Percentiles rank a stretch among this genome's conserved stretches.
These are phyloP conservation scores for Actenoides lindsayi DNA, from an alignment of 2,113 vertebrate species.

Conservation along the genomic window DNA sequence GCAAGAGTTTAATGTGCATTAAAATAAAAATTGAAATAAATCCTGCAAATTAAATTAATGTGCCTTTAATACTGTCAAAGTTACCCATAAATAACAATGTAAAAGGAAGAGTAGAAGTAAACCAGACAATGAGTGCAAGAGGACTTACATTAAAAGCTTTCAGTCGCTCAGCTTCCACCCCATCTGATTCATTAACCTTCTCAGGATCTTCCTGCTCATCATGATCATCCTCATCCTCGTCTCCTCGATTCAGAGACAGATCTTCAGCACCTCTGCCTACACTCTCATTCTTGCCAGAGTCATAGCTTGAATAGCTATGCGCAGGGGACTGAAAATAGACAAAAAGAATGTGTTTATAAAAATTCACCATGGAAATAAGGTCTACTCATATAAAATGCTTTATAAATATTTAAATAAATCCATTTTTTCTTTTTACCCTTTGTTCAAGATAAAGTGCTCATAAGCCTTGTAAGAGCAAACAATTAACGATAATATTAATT, in stretches of 20 bases:
- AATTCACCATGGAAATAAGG: neutral
- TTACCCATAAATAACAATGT: constrained; percentile 54
- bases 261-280: constrained; percentile 81
- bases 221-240: constrained; percentile 86
- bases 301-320: constrained; percentile 86
- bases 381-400: neutral
- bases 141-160: constrained; percentile 87
- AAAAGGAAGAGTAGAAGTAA: constrained; percentile 39
- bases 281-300: constrained; percentile 85
- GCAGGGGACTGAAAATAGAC: constrained; percentile 81
- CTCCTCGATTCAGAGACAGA: constrained; percentile 80
- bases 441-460: neutral
- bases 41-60: constrained; percentile 68
- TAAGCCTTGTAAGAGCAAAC: neutral
- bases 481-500: neutral
- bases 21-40: constrained; percentile 38
- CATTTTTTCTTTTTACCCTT: neutral
- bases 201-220: constrained; percentile 84
- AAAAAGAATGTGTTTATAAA: constrained; percentile 1
- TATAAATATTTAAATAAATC: neutral
- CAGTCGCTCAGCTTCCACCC: constrained; percentile 83
- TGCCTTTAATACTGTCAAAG: constrained; percentile 59
- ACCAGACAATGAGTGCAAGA: neutral
- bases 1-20: constrained; percentile 65
- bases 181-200: constrained; percentile 81